Evolutionary conservation across 1,140 invertebrate species (phyloP).

Genomic region (Coptotermes formosanus): DNA sequence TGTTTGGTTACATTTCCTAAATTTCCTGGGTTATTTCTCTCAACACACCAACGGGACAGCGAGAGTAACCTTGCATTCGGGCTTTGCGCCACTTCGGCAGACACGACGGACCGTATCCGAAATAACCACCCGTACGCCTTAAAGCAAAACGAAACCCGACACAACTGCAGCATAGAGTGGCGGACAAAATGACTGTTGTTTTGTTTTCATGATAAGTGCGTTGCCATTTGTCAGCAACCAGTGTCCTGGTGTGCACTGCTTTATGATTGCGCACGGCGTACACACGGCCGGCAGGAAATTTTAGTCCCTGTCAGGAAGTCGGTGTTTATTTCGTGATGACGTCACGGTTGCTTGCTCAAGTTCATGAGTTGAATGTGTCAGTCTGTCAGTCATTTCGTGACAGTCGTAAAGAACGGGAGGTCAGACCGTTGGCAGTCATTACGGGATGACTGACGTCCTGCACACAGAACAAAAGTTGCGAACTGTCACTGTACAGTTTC

Average conservation of each 20-base stretch:
- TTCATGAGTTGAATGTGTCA: slow-evolving; percentile 5
- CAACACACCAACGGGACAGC: too few species aligned
- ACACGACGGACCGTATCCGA: too few species aligned
- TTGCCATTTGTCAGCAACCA: background rate
- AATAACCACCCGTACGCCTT: too few species aligned
- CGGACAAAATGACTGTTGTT: background rate
- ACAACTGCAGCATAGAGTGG: too few species aligned
- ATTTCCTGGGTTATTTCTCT: too few species aligned
- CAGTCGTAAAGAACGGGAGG: slow-evolving; percentile 3
- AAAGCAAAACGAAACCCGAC: too few species aligned
- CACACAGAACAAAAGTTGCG: background rate
- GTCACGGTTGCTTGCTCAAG: slow-evolving; percentile 11
- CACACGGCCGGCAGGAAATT: background rate
- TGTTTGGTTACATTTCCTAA: too few species aligned
- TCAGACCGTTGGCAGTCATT: background rate
- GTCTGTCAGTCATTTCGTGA: background rate
- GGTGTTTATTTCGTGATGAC: slow-evolving; percentile 15
- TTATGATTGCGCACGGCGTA: background rate
- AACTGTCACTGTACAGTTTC: background rate
- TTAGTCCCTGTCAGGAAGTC: slow-evolving; percentile 4
- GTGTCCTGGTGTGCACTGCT: background rate
- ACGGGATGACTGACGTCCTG: background rate
- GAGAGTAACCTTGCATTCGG: too few species aligned
- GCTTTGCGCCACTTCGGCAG: too few species aligned
- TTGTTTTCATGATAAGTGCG: background rate